Evolutionary conservation across 1,140 invertebrate species (phyloP).

Genomic region (Ips typographus): DNA sequence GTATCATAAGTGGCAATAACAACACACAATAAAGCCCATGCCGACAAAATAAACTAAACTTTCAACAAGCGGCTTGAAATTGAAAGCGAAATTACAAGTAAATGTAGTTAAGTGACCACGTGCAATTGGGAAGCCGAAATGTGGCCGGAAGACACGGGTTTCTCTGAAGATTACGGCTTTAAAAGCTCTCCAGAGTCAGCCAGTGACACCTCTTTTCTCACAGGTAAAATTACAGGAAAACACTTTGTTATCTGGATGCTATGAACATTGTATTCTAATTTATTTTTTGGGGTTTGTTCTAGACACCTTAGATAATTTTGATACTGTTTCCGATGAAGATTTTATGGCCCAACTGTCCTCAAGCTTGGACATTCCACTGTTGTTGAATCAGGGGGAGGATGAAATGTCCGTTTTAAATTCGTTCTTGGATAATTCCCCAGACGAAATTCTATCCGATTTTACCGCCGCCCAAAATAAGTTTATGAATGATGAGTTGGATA

Average conservation of each 20-base stretch:
- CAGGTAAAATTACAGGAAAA: slow-evolving; percentile 35
- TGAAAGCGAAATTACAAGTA: too few species aligned
- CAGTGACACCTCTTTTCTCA: slow-evolving; percentile 40
- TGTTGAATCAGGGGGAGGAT: slow-evolving; percentile 40
- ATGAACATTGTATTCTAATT: background rate
- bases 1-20: too few species aligned
- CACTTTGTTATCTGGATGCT: background rate
- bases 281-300: slow-evolving; percentile 15
- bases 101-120: too few species aligned
- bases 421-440: slow-evolving; percentile 31
- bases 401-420: slow-evolving; percentile 47
- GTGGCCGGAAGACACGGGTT: slow-evolving; percentile 27
- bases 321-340: slow-evolving; percentile 44
- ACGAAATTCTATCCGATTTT: slow-evolving; percentile 47
- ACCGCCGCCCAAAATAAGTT: slow-evolving; percentile 24
- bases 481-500: slow-evolving; percentile 34
- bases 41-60: too few species aligned
- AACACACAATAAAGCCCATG: too few species aligned
- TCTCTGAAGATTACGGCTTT: slow-evolving; percentile 40
- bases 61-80: too few species aligned
- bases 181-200: slow-evolving; percentile 46
- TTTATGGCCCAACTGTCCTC: slow-evolving; percentile 47
- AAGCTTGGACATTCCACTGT: slow-evolving; percentile 46
- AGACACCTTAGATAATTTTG: slow-evolving; percentile 40
- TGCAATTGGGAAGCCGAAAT: background rate